Percentiles rank a stretch among this genome's conserved stretches.
Conservation (phyloP, 2,888 invertebrate species). For the Xylota sylvarum region DNA sequence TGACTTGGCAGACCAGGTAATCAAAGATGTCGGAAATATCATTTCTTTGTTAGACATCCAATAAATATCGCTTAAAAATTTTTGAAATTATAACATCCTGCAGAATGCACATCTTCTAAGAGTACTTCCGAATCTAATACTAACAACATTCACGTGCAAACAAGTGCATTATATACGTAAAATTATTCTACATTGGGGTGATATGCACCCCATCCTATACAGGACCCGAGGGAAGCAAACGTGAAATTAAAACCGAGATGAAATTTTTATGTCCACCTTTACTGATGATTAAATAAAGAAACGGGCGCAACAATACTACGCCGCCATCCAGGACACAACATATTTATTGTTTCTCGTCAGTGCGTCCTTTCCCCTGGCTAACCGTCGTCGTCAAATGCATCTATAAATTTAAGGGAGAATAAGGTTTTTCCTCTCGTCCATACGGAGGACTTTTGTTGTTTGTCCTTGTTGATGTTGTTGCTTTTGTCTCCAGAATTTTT, state of each 20-base stretch:
- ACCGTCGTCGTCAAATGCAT: constrained; percentile 57
- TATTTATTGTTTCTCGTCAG: constrained; percentile 56
- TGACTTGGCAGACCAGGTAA: too few species aligned
- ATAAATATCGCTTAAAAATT: too few species aligned
- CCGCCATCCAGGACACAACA: constrained; percentile 27
- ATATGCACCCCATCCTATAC: constrained; percentile 43
- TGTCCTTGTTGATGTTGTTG: constrained; percentile 58
- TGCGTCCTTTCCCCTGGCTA: constrained; percentile 12
- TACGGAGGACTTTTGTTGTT: constrained; percentile 54
- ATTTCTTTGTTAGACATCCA: too few species aligned
- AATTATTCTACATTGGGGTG: background rate
- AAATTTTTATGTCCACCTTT: constrained; percentile 75
- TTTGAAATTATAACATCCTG: too few species aligned
- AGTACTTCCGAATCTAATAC: too few species aligned
- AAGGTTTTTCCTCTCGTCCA: constrained; percentile 49
- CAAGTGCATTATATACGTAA: background rate
- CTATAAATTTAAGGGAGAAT: constrained; percentile 51
- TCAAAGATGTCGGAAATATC: too few species aligned
- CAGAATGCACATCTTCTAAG: too few species aligned
- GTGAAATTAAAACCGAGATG: constrained; percentile 74
- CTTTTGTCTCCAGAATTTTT: constrained; percentile 63
- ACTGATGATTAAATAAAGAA: constrained; percentile 72
- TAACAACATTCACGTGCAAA: too few species aligned
- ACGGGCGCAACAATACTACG: constrained; percentile 26
- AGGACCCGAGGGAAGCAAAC: constrained; percentile 64